phyloP scores from a whole-genome alignment of 2,888 invertebrate genomes.

The Neelides folsomi region DNA sequence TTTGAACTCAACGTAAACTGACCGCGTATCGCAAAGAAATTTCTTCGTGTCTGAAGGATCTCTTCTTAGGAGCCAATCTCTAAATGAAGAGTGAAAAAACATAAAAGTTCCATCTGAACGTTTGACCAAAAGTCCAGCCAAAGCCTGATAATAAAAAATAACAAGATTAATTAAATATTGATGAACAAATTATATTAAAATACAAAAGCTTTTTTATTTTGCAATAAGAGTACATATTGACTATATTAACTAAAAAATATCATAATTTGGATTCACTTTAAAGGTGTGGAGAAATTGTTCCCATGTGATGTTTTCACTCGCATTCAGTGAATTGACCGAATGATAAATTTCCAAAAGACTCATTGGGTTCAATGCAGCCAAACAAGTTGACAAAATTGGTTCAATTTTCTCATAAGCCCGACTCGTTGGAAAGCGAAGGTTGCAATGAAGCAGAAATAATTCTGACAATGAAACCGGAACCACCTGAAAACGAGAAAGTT shows the following conservation, averaged over 20 bases:
- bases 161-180: conserved; percentile 5
- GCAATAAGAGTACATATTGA: background rate
- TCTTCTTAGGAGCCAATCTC: conserved; percentile 87
- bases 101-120: conserved; percentile 85
- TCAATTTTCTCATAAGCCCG: conserved; percentile 80
- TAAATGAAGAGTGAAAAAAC: conserved; percentile 95
- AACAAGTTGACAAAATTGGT: conserved; percentile 74
- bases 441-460: conserved; percentile 81
- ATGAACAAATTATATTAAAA: conserved; percentile 1
- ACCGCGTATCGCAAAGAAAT: conserved; percentile 78
- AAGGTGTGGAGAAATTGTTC: conserved; percentile 80
- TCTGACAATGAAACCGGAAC: conserved; percentile 75
- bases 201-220: conserved; percentile 1
- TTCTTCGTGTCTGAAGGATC: conserved; percentile 77
- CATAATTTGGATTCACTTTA: conserved; percentile 42
- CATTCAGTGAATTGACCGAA: conserved; percentile 73
- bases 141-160: conserved; percentile 40
- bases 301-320: conserved; percentile 69
- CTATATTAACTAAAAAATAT: background rate
- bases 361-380: conserved; percentile 80
- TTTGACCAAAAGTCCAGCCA: conserved; percentile 77
- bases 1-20: conserved; percentile 7
- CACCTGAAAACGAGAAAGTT: conserved; percentile 38
- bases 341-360: conserved; percentile 83
- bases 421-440: conserved; percentile 74